Conservation (phyloP, 2,797 vertebrate species). For the Lepilemur septentrionalis region DNA sequence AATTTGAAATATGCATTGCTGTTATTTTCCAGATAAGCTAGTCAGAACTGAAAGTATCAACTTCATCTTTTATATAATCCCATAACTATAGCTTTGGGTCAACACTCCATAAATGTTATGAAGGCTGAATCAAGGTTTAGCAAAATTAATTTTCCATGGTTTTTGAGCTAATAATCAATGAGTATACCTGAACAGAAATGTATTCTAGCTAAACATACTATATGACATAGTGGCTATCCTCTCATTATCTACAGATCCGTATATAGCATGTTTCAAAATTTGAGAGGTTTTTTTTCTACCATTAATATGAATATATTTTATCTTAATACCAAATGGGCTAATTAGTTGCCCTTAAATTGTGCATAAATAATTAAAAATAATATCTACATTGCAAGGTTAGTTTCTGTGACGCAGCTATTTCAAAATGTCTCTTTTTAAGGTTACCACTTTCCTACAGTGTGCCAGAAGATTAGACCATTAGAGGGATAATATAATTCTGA, state of each 20-base stretch:
- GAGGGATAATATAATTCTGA: background rate
- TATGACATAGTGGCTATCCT: background rate
- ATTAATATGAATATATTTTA: background rate
- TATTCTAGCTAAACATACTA: background rate
- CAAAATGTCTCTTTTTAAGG: background rate
- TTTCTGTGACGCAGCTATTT: background rate
- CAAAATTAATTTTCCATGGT: background rate
- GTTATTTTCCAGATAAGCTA: background rate
- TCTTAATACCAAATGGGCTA: background rate
- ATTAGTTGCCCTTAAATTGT: background rate
- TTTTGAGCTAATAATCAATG: background rate
- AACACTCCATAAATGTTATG: background rate
- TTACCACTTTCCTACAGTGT: background rate
- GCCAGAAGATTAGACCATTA: background rate
- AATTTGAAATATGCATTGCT: background rate
- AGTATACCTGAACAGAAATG: background rate
- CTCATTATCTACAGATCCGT: background rate
- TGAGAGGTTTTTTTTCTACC: background rate
- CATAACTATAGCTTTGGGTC: background rate
- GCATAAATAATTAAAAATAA: background rate
- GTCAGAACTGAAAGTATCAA: background rate
- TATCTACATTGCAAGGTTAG: background rate
- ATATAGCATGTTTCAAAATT: background rate
- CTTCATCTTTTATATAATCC: background rate
- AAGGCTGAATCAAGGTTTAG: background rate